Base-by-base conservation (phyloP, 2,797 vertebrate genomes). In the Gobio occitaniae region DNA sequence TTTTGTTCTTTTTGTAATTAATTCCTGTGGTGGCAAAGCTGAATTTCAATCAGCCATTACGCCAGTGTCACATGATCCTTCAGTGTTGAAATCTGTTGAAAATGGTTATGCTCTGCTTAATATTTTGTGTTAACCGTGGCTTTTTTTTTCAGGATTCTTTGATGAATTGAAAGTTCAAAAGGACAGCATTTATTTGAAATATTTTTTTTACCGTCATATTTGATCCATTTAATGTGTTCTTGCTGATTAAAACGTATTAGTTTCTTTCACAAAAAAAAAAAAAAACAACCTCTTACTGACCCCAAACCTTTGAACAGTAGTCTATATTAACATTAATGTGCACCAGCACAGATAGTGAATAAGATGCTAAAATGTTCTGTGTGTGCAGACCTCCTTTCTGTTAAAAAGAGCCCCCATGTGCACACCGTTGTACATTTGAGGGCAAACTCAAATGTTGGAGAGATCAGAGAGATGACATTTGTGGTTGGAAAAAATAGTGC, bases 401-500 rank as follows among this genome's bases (percentile, higher is more conserved):
- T 52, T 80, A 38, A 68, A 52, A 80, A 50, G 17, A 69, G 29
- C 47, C 48, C 19, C 47, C 78, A 3, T 72, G 38, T 29, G 52
- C 78, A 75, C 61, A 68, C 50, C 78, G 48, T 48, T 63, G 44
- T 86, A 87, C 56, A 79, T 87, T 87, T 76, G 59, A 65, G 79
- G 65, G 56, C 21, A 74, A 74, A 79, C 74, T 56, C 7, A 19
- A 80, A 70, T 48, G 41, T 11, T 25, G 6, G 15, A 61, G 41
- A 71, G 74, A 59, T 75, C 70, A 88, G 29, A 74, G 70, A 41
- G 74, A 63, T 88, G 91, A 90, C 68, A 84, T 90, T 90, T 88
- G 88, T 86, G 89, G 87, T 87, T 72, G 79, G 86, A 83, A 83
- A 82, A 75, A 65, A 56, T 68, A 15, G 75, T 86, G 82, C 47